Percentiles rank a stretch among this genome's conserved stretches.
phyloP scores from a whole-genome alignment of 1,140 invertebrate genomes.

The Potamilus streckersoni region DNA sequence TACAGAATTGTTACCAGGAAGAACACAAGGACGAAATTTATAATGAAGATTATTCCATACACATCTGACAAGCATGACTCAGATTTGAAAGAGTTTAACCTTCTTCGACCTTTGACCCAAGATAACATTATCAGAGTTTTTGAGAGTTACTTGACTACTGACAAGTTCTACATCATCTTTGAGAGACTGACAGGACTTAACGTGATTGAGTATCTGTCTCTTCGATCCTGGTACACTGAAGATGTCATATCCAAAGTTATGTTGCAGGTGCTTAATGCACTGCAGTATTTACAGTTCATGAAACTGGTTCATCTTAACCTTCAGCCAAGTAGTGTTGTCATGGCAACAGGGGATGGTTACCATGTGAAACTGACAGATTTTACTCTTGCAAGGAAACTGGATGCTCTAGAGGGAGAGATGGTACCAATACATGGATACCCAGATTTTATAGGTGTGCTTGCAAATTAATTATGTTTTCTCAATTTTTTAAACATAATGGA shows the following conservation, averaged over 20 bases:
- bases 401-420: constrained; percentile 40
- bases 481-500: not conserved
- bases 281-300: constrained; percentile 92
- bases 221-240: constrained; percentile 88
- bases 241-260: constrained; percentile 88
- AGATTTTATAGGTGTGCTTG: constrained; percentile 63
- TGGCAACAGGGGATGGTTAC: constrained; percentile 86
- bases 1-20: constrained; percentile 82
- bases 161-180: constrained; percentile 76
- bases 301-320: constrained; percentile 92
- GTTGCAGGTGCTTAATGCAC: constrained; percentile 72
- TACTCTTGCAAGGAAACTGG: constrained; percentile 78
- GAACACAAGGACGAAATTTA: constrained; percentile 27
- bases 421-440: constrained; percentile 53
- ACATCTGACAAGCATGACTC: constrained; percentile 27
- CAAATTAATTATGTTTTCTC: not conserved
- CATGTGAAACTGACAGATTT: constrained; percentile 92
- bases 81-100: constrained; percentile 79
- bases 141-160: constrained; percentile 62
- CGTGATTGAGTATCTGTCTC: constrained; percentile 87
- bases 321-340: constrained; percentile 97
- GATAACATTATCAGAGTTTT: constrained; percentile 84
- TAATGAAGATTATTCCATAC: constrained; percentile 45
- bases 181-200: constrained; percentile 94
- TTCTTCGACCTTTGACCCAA: constrained; percentile 82